Conservation (phyloP, 2,888 invertebrate genomes). For the Crossocerus cetratus region DNA sequence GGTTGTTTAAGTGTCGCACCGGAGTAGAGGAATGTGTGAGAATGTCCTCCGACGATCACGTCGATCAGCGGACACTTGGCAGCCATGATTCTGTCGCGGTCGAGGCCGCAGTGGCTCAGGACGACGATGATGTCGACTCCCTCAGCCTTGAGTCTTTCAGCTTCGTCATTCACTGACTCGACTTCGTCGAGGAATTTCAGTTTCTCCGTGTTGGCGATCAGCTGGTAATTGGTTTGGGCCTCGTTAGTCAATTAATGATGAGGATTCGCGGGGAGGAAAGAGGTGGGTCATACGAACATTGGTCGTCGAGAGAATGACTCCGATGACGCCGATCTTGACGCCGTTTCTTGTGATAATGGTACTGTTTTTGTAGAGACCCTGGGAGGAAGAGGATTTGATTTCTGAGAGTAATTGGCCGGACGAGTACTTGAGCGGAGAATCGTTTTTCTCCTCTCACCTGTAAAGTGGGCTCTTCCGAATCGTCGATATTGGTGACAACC, state of each 20-base stretch:
- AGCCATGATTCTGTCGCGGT: conserved; percentile 84
- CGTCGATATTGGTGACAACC: conserved; percentile 87
- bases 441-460: conserved; percentile 54
- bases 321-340: conserved; percentile 87
- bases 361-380: conserved; percentile 82
- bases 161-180: conserved; percentile 83
- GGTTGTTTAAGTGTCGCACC: conserved; percentile 46
- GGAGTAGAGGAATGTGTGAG: conserved; percentile 88
- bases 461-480: conserved; percentile 82
- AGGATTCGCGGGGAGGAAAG: neutral
- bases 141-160: conserved; percentile 80
- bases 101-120: conserved; percentile 89
- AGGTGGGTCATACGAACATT: conserved; percentile 77
- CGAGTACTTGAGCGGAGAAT: no score
- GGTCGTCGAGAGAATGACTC: conserved; percentile 85
- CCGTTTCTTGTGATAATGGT: conserved; percentile 81
- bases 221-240: conserved; percentile 75
- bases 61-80: conserved; percentile 83
- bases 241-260: neutral
- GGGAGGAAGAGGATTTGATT: conserved; percentile 49
- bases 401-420: no score
- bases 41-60: conserved; percentile 91
- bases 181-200: conserved; percentile 85
- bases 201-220: conserved; percentile 82
- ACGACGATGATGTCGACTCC: conserved; percentile 89